phyloP scores from a whole-genome alignment of 2,888 invertebrate genomes.

The Chironomus tentans region DNA sequence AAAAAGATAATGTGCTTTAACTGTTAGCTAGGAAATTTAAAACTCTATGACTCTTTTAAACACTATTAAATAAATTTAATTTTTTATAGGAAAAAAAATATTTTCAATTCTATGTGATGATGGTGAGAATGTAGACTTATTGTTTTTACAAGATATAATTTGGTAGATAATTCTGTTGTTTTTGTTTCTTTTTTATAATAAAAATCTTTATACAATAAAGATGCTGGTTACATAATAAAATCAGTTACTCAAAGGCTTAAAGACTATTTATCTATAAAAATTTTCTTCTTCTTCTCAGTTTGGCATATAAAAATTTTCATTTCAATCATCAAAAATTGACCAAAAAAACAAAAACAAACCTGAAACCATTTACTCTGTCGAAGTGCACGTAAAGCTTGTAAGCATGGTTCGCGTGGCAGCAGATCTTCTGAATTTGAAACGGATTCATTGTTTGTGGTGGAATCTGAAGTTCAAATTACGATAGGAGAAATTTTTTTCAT shows the following conservation, averaged over 20 bases:
- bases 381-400: conserved; percentile 99
- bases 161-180: conserved; percentile 14
- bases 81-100: conserved; percentile 24
- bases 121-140: no score
- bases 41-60: neutral
- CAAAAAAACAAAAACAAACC: conserved; percentile 51
- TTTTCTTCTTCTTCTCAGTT: neutral
- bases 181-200: conserved; percentile 25
- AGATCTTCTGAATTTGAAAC: conserved; percentile 61
- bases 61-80: neutral
- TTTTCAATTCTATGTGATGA: conserved; percentile 11
- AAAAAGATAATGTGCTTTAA: conserved; percentile 30
- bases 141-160: no score
- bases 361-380: conserved; percentile 99
- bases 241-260: neutral
- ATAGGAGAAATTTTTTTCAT: conserved; percentile 6
- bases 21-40: conserved; percentile 31
- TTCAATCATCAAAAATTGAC: conserved; percentile 30
- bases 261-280: neutral
- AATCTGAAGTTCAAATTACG: conserved; percentile 39
- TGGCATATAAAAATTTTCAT: conserved; percentile 39
- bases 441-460: conserved; percentile 54
- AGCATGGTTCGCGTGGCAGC: conserved; percentile 98
- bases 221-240: conserved; percentile 26
- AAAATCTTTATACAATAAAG: conserved; percentile 24